These are phyloP conservation scores for Leptopilina clavipes DNA, from an alignment of 1,140 invertebrate genomes.

Conservation along the genomic window DNA sequence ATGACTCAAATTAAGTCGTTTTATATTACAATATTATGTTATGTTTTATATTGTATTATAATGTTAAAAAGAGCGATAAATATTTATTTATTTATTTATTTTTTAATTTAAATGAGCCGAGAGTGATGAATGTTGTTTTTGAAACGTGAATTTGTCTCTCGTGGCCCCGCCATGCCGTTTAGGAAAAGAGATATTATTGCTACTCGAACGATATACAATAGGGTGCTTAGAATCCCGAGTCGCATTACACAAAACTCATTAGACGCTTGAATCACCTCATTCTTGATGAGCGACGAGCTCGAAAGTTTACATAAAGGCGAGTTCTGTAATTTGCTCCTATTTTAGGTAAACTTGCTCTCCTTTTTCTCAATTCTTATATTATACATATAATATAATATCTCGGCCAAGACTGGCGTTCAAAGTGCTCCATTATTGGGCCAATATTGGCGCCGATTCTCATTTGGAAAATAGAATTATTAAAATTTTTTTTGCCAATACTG, in stretches of 20 bases:
- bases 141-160: constrained; percentile 34
- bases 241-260: constrained; percentile 35
- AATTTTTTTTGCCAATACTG: too few relatives aligned
- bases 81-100: too few relatives aligned
- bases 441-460: too few relatives aligned
- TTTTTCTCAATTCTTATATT: not conserved
- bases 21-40: too few relatives aligned
- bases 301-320: constrained; percentile 30
- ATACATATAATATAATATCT: not conserved
- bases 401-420: too few relatives aligned
- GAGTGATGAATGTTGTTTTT: constrained; percentile 23
- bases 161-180: constrained; percentile 10
- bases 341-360: constrained; percentile 31
- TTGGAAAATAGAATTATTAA: too few relatives aligned
- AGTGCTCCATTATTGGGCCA: too few relatives aligned
- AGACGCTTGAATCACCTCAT: constrained; percentile 32
- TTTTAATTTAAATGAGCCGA: constrained; percentile 6
- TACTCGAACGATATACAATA: constrained; percentile 30
- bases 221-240: constrained; percentile 24
- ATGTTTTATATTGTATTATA: too few relatives aligned
- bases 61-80: too few relatives aligned
- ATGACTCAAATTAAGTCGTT: too few relatives aligned
- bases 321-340: constrained; percentile 29
- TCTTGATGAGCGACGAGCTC: constrained; percentile 32
- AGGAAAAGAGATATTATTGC: constrained; percentile 31